Evolutionary conservation across 2,797 vertebrate species (phyloP).

Genomic region (Melanotaenia nigrans): DNA sequence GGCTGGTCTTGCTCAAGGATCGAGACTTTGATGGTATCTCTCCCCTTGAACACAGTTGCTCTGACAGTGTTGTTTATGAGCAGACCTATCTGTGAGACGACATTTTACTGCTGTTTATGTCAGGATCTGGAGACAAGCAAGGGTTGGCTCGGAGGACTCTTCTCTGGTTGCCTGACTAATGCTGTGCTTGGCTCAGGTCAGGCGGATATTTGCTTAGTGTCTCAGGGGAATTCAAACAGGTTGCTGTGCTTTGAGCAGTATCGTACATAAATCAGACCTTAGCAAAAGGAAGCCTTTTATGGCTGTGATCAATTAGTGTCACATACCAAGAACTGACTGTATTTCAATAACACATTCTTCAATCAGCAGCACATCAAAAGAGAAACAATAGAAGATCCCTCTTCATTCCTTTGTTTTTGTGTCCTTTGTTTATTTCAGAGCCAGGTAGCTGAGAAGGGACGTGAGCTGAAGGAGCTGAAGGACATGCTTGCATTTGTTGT

Average conservation of each 20-base stretch:
- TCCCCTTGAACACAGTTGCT: constrained; percentile 64
- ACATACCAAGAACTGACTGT: constrained; percentile 8
- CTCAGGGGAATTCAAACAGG: constrained; percentile 73
- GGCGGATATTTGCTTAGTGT: constrained; percentile 74
- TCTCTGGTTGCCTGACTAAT: constrained; percentile 79
- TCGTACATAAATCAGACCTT: constrained; percentile 66
- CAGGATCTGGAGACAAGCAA: constrained; percentile 69
- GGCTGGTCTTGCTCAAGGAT: constrained; percentile 69
- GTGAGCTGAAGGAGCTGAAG: constrained; percentile 89
- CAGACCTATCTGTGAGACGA: constrained; percentile 67
- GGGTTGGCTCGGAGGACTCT: constrained; percentile 65
- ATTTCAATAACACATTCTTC: constrained; percentile 32
- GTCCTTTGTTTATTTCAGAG: constrained; percentile 78
- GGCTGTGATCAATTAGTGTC: constrained; percentile 60
- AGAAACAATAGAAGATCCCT: constrained; percentile 14
- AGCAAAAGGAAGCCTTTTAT: constrained; percentile 60
- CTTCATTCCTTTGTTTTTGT: constrained; percentile 22
- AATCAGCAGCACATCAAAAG: constrained; percentile 36
- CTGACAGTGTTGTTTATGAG: constrained; percentile 81
- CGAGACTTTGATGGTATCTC: constrained; percentile 70
- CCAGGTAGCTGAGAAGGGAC: constrained; percentile 92
- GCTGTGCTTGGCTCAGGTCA: constrained; percentile 76
- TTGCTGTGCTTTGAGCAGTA: constrained; percentile 67
- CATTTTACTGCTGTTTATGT: constrained; percentile 85
- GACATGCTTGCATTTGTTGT: constrained; percentile 84